These are phyloP conservation scores for Chaetops frenatus DNA, from an alignment of 2,113 vertebrate genomes.

Conservation along the genomic window DNA sequence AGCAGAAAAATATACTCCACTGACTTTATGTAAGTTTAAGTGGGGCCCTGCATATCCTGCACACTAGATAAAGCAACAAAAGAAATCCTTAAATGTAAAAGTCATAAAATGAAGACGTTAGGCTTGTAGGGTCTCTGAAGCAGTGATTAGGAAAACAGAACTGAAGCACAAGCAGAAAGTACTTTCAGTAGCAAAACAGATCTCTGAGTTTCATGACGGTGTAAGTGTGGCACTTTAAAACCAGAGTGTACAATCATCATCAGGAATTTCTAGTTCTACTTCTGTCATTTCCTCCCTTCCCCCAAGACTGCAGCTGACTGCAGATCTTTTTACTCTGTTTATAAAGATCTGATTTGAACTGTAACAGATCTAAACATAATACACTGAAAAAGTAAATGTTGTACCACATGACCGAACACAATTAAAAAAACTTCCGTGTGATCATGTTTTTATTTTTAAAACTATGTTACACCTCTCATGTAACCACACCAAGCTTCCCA, in stretches of 20 bases:
- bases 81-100: neutral
- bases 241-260: neutral
- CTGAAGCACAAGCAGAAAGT: neutral
- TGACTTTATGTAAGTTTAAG: neutral
- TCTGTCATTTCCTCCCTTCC: neutral
- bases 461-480: neutral
- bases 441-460: neutral
- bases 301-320: neutral
- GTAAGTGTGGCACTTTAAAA: neutral
- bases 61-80: neutral
- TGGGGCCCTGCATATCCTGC: neutral
- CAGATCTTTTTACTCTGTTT: neutral
- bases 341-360: neutral
- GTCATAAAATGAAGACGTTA: neutral
- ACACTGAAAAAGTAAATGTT: neutral
- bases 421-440: neutral
- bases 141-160: neutral
- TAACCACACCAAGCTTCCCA: neutral
- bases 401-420: neutral
- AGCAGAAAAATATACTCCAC: neutral
- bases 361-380: neutral
- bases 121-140: neutral
- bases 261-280: neutral
- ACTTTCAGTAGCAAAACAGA: neutral
- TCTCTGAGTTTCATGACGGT: neutral